Conservation (phyloP, 2,888 invertebrate genomes). For the Ennomos fuscantarius region DNA sequence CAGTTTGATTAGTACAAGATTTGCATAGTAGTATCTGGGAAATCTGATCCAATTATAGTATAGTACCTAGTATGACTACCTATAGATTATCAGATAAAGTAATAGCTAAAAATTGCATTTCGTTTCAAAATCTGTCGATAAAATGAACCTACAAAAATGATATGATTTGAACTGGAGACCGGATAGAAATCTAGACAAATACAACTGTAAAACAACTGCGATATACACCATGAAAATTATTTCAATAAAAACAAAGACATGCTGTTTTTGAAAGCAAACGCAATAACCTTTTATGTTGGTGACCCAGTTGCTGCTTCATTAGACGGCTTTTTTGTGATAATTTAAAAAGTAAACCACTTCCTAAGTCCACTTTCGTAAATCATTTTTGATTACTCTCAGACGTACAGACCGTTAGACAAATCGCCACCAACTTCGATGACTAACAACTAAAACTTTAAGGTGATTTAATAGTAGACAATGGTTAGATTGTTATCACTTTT, state of each 20-base stretch:
- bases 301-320: slow-evolving; percentile 42
- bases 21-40: slow-evolving; percentile 31
- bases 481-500: slow-evolving; percentile 54
- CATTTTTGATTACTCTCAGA: slow-evolving; percentile 54
- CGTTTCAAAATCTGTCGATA: too few species aligned
- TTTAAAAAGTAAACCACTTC: slow-evolving; percentile 43
- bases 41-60: slow-evolving; percentile 13
- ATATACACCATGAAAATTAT: not conserved
- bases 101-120: too few species aligned
- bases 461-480: slow-evolving; percentile 52
- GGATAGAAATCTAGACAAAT: too few species aligned
- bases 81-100: too few species aligned
- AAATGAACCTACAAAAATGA: too few species aligned
- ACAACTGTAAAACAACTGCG: too few species aligned
- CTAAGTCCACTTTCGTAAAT: slow-evolving; percentile 48
- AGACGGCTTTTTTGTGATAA: slow-evolving; percentile 46
- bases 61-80: not conserved
- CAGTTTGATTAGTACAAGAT: slow-evolving; percentile 35
- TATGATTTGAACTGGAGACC: too few species aligned
- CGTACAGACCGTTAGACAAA: slow-evolving; percentile 45
- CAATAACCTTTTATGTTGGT: slow-evolving; percentile 36
- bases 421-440: slow-evolving; percentile 46
- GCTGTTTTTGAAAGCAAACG: slow-evolving; percentile 17
- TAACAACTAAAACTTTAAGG: slow-evolving; percentile 44
- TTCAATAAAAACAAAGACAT: not conserved